A percentile compares a stretch with the other conserved stretches of the same genome.
Evolutionary conservation across 2,888 invertebrate species (phyloP).

Genomic region (Hypsopygia costalis): DNA sequence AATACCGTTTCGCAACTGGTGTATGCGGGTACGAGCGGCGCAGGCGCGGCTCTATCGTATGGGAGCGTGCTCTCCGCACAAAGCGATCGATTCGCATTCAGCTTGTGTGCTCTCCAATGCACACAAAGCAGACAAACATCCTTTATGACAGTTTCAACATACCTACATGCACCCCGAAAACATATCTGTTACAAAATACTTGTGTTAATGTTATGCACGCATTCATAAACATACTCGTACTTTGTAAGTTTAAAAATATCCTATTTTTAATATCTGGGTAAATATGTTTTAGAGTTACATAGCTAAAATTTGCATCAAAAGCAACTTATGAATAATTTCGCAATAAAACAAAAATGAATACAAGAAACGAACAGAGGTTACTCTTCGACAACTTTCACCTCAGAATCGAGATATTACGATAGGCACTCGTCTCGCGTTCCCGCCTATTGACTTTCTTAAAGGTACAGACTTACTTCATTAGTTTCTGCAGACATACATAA

Average conservation of each 20-base stretch:
- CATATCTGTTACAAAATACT: background rate
- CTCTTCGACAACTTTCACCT: conserved; percentile 44
- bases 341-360: conserved; percentile 25
- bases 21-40: conserved; percentile 42
- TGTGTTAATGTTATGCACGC: no score
- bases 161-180: conserved; percentile 7
- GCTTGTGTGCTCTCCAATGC: conserved; percentile 24
- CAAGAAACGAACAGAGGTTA: conserved; percentile 20
- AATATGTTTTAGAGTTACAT: background rate
- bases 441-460: conserved; percentile 21
- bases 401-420: conserved; percentile 22
- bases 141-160: conserved; percentile 41
- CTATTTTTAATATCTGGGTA: conserved; percentile 7
- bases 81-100: conserved; percentile 48
- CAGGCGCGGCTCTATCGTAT: conserved; percentile 31
- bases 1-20: conserved; percentile 45
- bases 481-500: conserved; percentile 5
- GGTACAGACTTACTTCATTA: conserved; percentile 7
- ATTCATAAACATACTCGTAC: no score
- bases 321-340: conserved; percentile 26
- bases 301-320: conserved; percentile 11
- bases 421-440: conserved; percentile 17
- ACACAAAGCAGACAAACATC: conserved; percentile 59
- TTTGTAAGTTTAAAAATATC: no score
- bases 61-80: conserved; percentile 40